Conservation (phyloP, 2,888 invertebrate genomes). For the Nomada flava region DNA sequence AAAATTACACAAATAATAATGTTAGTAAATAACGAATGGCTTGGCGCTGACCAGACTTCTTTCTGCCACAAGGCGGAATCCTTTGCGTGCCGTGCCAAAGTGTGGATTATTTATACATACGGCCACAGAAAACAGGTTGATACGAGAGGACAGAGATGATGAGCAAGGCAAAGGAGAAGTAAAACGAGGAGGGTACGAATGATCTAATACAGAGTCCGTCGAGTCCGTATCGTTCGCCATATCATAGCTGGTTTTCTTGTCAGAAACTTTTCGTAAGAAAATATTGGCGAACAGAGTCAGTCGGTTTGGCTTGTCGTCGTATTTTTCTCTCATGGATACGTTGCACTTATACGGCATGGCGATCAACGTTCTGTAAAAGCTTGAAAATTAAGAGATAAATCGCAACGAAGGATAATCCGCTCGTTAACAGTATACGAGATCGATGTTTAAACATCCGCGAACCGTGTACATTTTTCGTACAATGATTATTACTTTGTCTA, state of each 20-base stretch:
- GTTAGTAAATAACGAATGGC: conserved; percentile 60
- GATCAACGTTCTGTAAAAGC: conserved; percentile 23
- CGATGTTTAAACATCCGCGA: too few relatives aligned
- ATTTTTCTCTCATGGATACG: conserved; percentile 17
- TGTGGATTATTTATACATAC: conserved; percentile 66
- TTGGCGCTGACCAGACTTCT: conserved; percentile 19
- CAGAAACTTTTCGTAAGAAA: background rate
- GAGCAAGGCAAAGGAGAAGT: background rate
- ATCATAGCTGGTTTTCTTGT: conserved; percentile 23
- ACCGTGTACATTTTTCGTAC: too few relatives aligned
- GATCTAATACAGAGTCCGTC: conserved; percentile 34
- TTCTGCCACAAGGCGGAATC: conserved; percentile 7
- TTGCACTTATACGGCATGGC: conserved; percentile 22
- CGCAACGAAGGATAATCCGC: conserved; percentile 3
- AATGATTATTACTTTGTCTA: too few relatives aligned
- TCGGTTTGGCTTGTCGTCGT: conserved; percentile 8
- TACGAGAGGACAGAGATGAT: conserved; percentile 54
- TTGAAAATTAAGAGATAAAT: conserved; percentile 4
- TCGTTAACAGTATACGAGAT: background rate
- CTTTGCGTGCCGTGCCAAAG: conserved; percentile 24
- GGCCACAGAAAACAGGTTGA: conserved; percentile 44
- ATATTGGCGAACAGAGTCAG: conserved; percentile 7
- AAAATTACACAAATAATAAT: conserved; percentile 69
- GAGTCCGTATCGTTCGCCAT: conserved; percentile 41
- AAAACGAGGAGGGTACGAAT: conserved; percentile 1